A percentile compares a stretch with the other conserved stretches of the same genome.
phyloP scores from a whole-genome alignment of 2,797 vertebrate species.

The Argentina silus region DNA sequence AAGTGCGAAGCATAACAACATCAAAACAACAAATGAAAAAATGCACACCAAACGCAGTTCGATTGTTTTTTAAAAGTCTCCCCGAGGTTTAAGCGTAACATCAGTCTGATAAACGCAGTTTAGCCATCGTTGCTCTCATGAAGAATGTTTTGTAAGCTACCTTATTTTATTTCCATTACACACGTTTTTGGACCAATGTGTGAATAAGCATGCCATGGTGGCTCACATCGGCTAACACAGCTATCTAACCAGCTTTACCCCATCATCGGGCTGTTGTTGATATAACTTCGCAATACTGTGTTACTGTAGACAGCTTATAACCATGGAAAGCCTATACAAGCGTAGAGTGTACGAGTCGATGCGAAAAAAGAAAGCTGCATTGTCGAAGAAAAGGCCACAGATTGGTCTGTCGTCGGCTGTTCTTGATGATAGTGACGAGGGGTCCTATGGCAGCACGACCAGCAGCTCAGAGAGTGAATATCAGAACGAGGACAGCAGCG shows the following conservation, averaged over 20 bases:
- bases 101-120: neutral
- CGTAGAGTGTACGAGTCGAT: constrained; percentile 75
- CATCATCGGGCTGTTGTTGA: neutral
- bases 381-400: constrained; percentile 60
- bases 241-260: neutral
- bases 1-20: constrained; percentile 17
- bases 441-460: constrained; percentile 71
- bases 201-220: neutral
- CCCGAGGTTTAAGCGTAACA: neutral
- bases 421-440: constrained; percentile 77
- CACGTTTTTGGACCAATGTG: no score
- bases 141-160: neutral
- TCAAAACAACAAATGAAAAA: constrained; percentile 11
- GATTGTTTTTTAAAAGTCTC: neutral
- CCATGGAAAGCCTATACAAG: constrained; percentile 77
- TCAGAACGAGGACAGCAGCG: constrained; percentile 17
- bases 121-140: neutral
- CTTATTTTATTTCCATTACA: no score
- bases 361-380: constrained; percentile 74
- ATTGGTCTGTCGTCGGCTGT: constrained; percentile 72
- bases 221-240: neutral
- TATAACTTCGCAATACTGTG: neutral
- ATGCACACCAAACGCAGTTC: neutral
- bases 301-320: neutral
- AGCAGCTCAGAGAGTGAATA: constrained; percentile 66